Percentiles rank a stretch among this genome's conserved stretches.
phyloP scores from a whole-genome alignment of 2,888 invertebrate species.

The Tipula unca region DNA sequence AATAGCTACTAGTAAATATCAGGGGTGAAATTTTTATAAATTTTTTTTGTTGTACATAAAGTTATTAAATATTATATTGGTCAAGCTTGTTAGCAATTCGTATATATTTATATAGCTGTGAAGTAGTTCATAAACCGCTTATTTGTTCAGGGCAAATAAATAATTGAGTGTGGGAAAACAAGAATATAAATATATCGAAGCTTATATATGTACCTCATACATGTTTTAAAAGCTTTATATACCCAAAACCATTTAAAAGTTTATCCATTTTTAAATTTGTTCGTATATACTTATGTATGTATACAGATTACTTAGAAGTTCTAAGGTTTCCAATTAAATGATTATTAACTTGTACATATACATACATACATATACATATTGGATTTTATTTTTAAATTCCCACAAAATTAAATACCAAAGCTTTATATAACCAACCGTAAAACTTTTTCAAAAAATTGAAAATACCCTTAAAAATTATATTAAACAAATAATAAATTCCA shows the following conservation, averaged over 20 bases:
- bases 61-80: background rate
- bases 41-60: background rate
- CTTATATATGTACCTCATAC: background rate
- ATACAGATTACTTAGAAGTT: background rate
- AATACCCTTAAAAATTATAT: background rate
- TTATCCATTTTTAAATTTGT: background rate
- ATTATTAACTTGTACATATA: background rate
- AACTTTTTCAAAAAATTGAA: background rate
- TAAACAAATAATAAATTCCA: background rate
- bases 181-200: background rate
- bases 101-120: background rate
- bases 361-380: background rate
- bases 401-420: background rate
- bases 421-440: background rate
- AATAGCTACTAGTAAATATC: background rate
- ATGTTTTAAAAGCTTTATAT: background rate
- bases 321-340: background rate
- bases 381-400: background rate
- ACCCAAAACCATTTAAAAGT: background rate
- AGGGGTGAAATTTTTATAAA: background rate
- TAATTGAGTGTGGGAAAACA: background rate
- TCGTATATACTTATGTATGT: background rate
- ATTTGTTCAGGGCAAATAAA: background rate
- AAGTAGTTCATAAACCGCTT: background rate
- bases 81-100: background rate